Evolutionary conservation across 2,797 vertebrate genomes (phyloP).

Genomic region (Peromyscus nudipes): DNA sequence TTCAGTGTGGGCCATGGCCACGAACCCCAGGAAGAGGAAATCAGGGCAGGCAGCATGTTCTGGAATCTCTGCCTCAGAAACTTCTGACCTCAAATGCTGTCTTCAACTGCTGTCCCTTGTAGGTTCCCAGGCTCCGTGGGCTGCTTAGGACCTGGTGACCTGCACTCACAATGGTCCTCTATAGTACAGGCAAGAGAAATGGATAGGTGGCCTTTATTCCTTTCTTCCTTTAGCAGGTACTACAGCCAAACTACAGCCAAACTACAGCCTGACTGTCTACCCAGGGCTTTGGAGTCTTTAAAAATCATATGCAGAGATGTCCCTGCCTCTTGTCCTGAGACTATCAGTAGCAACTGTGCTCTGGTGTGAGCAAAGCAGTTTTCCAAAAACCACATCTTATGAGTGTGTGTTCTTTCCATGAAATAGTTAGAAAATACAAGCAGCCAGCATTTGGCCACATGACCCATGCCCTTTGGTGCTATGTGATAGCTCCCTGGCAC

Average conservation of each 20-base stretch:
- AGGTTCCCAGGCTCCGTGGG: neutral
- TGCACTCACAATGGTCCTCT: neutral
- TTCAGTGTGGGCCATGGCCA: neutral
- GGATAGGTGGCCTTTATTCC: neutral
- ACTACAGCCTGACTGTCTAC: neutral
- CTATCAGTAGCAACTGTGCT: neutral
- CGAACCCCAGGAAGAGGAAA: neutral
- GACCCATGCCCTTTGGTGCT: neutral
- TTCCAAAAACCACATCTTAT: neutral
- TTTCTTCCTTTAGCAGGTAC: conserved; percentile 21
- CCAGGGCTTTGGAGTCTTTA: neutral
- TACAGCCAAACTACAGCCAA: neutral
- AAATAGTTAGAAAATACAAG: neutral
- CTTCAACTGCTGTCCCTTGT: neutral
- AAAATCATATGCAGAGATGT: neutral
- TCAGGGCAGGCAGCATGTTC: neutral
- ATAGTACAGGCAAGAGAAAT: neutral
- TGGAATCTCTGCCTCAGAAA: neutral
- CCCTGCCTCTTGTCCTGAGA: neutral
- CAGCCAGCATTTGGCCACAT: neutral
- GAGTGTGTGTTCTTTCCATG: neutral
- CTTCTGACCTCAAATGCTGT: conserved; percentile 16
- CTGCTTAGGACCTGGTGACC: neutral
- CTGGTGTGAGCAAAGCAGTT: conserved; percentile 35
- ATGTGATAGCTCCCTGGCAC: neutral